phyloP scores from a whole-genome alignment of 1,140 invertebrate genomes.

The Prorops nasuta region DNA sequence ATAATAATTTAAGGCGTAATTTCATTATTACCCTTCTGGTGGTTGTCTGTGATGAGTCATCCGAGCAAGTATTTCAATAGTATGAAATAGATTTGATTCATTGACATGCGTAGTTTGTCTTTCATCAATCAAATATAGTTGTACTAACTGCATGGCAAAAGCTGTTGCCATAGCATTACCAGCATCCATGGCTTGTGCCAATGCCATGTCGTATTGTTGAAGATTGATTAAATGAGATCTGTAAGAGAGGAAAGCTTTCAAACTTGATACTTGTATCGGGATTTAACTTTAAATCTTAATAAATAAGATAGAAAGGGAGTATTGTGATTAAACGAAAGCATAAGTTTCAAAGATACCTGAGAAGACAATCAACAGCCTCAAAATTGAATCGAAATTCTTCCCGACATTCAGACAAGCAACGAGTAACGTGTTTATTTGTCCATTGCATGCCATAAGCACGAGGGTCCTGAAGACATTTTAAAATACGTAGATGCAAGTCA shows the following conservation, averaged over 20 bases:
- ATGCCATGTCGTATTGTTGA: conserved; percentile 77
- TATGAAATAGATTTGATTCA: conserved; percentile 83
- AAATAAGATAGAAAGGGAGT: neutral
- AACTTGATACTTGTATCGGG: neutral
- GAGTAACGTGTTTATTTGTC: conserved; percentile 87
- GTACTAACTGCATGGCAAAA: conserved; percentile 89
- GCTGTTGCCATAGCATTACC: conserved; percentile 81
- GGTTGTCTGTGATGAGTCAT: conserved; percentile 74
- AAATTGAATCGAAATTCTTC: conserved; percentile 89
- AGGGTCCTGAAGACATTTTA: conserved; percentile 87
- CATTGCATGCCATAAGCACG: conserved; percentile 83
- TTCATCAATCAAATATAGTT: conserved; percentile 86
- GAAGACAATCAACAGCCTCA: conserved; percentile 86
- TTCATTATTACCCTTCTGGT: conserved; percentile 70
- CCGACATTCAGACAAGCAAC: conserved; percentile 77
- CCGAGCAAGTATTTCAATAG: conserved; percentile 76
- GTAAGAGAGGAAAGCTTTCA: conserved; percentile 16
- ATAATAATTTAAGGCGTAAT: neutral
- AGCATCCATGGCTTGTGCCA: conserved; percentile 86
- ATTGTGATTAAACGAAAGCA: conserved; percentile 1
- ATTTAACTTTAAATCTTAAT: neutral
- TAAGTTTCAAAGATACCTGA: conserved; percentile 61
- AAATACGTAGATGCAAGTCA: conserved; percentile 83
- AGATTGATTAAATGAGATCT: conserved; percentile 66
- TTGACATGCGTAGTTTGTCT: conserved; percentile 72